Conservation (phyloP, 2,113 vertebrate species). For the Chlamydotis undulata region DNA sequence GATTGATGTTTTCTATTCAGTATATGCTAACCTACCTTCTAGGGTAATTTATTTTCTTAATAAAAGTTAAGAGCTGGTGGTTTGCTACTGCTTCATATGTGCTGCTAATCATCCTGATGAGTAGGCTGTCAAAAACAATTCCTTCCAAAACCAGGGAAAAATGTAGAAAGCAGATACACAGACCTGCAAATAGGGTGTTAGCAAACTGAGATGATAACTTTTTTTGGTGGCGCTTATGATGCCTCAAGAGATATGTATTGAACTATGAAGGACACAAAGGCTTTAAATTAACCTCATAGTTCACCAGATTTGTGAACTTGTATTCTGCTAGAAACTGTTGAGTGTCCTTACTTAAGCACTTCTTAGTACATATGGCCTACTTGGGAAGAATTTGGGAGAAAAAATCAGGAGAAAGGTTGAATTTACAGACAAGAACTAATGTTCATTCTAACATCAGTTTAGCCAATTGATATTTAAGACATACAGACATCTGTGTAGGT, state of each 20-base stretch:
- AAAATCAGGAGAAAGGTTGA: not conserved
- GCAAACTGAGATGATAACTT: not conserved
- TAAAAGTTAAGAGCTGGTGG: constrained; percentile 49
- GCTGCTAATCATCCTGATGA: constrained; percentile 40
- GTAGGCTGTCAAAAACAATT: constrained; percentile 32
- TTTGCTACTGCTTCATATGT: not conserved
- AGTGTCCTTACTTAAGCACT: not conserved
- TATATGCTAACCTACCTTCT: constrained; percentile 28
- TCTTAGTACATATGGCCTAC: not conserved
- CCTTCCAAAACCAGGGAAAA: not conserved
- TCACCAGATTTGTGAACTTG: not conserved
- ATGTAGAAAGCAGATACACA: not conserved
- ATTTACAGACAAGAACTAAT: not conserved
- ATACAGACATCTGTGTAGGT: not conserved
- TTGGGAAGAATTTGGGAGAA: not conserved
- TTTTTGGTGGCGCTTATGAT: not conserved
- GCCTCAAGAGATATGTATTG: not conserved
- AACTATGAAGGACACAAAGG: not conserved
- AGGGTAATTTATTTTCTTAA: constrained; percentile 63
- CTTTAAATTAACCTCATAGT: not conserved
- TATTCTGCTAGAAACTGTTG: not conserved
- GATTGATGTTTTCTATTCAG: constrained; percentile 64
- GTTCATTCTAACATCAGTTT: not conserved
- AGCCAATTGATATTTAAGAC: not conserved
- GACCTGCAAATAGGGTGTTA: not conserved